Base-by-base conservation (phyloP, 2,888 invertebrate species). In the Ichneumoninae sp. region DNA sequence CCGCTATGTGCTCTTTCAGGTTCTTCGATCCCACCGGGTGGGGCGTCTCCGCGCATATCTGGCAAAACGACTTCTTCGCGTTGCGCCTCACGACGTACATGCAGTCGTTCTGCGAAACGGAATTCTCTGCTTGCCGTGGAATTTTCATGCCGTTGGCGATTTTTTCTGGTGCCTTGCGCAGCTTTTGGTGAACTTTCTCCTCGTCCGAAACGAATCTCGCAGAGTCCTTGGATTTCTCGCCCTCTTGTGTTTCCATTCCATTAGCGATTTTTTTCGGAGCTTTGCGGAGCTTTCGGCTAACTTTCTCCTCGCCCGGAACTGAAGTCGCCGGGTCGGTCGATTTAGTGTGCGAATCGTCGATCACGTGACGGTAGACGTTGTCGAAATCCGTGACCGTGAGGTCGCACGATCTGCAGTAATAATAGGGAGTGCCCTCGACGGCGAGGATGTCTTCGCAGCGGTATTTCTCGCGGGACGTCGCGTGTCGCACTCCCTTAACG, bases 11-110 rank as follows among this genome's bases (percentile, higher is more conserved):
- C 0, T 75, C 57, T 10, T 52, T 36, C 0, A 80, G 7, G 7
- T 68, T 76, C 47, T 76, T 83, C 10, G 80, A 76, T 0, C 57
- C 26, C 0, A 83, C 16, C 1, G 44, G 22, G 3, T 44, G 26
- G n/a, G 71, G 33, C 1, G 1, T 33, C 13, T 60, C 65, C 26
- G 73, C 80, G 66, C 83, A 83, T 1, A 83, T 83, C 16, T 80
- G 71, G 10, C 83, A 83, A 60, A 73, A 76, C 0, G 83, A 83
- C 22, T 68, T 80, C 52, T 73, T 83, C 0, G 80, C 71, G 44
- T 81, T 83, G 19, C 40, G 76, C n/a, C 63, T 80, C 4, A 66
- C 76, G 44, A 81, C 22, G 26, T 44, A 83, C 5, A 80, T 26
- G 47, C 70, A 79, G 10, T 44, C n/a, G 26, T 13, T 30, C 13